Evolutionary conservation across 2,797 vertebrate species (phyloP).

Genomic region (Apogon hyalosoma): DNA sequence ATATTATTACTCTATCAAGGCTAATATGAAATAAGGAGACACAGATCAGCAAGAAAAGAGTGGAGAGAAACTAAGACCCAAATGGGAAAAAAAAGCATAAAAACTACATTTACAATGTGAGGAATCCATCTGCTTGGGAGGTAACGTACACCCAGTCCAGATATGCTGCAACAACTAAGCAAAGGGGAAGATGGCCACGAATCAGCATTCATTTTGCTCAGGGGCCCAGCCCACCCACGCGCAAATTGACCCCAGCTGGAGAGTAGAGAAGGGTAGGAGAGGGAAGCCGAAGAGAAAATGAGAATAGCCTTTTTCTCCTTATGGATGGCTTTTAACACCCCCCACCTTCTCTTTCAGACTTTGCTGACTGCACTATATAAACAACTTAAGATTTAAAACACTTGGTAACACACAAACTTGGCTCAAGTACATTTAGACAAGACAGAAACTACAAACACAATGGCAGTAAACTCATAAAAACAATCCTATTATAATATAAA

Average conservation of each 20-base stretch:
- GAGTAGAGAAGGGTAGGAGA: slow-evolving; percentile 44
- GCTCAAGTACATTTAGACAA: slow-evolving; percentile 3
- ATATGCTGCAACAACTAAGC: slow-evolving; percentile 53
- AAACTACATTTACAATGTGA: slow-evolving; percentile 41
- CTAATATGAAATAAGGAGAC: slow-evolving; percentile 13
- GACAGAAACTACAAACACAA: neutral
- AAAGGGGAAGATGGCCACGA: slow-evolving; percentile 57
- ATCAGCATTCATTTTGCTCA: slow-evolving; percentile 69
- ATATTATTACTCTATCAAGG: slow-evolving; percentile 1
- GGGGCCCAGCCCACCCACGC: slow-evolving; percentile 78
- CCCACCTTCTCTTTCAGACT: slow-evolving; percentile 15
- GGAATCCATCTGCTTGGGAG: slow-evolving; percentile 65
- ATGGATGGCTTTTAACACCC: slow-evolving; percentile 37
- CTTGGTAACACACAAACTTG: slow-evolving; percentile 18
- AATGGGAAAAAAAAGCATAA: slow-evolving; percentile 28
- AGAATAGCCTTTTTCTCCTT: slow-evolving; percentile 41
- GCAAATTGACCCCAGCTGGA: slow-evolving; percentile 84
- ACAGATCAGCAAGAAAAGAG: slow-evolving; percentile 17
- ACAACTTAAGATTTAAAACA: slow-evolving; percentile 17
- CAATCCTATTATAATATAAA: slow-evolving; percentile 22
- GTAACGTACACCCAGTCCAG: slow-evolving; percentile 54
- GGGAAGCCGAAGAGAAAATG: slow-evolving; percentile 35
- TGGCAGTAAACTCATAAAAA: slow-evolving; percentile 7
- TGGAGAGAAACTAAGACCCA: slow-evolving; percentile 14
- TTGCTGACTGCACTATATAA: slow-evolving; percentile 29